Percentiles rank a stretch among this genome's conserved stretches.
These are phyloP conservation scores for Ceratotherium simum DNA, from an alignment of 2,113 vertebrate species.

Conservation along the genomic window DNA sequence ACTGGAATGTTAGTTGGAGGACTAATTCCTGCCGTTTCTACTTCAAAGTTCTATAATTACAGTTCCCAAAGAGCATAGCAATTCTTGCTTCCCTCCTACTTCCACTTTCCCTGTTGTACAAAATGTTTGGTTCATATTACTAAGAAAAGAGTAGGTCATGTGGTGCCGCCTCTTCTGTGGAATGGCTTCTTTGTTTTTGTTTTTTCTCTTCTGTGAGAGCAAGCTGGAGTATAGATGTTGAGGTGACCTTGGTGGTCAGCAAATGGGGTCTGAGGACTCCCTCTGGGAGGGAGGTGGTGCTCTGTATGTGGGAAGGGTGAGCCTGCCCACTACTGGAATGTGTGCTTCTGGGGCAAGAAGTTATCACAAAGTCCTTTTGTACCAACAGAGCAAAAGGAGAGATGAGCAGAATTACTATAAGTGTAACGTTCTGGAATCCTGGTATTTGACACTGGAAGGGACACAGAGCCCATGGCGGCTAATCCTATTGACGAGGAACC, in stretches of 20 bases:
- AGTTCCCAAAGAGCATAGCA: neutral
- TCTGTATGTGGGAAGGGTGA: neutral
- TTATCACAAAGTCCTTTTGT: neutral
- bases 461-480: neutral
- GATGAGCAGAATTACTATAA: neutral
- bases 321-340: neutral
- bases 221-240: neutral
- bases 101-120: neutral
- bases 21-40: constrained; percentile 43
- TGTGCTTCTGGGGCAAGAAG: neutral
- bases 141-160: neutral
- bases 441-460: neutral
- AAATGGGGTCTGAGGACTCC: neutral
- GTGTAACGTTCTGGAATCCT: neutral
- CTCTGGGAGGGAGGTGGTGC: neutral
- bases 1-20: constrained; percentile 29
- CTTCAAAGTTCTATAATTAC: constrained; percentile 39
- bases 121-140: neutral
- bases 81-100: neutral
- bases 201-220: neutral
- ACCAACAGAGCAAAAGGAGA: neutral
- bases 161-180: neutral
- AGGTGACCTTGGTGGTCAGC: neutral
- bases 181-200: neutral
- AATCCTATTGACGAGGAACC: neutral